phyloP scores from a whole-genome alignment of 2,888 invertebrate species.

The Caradrina kadenii region DNA sequence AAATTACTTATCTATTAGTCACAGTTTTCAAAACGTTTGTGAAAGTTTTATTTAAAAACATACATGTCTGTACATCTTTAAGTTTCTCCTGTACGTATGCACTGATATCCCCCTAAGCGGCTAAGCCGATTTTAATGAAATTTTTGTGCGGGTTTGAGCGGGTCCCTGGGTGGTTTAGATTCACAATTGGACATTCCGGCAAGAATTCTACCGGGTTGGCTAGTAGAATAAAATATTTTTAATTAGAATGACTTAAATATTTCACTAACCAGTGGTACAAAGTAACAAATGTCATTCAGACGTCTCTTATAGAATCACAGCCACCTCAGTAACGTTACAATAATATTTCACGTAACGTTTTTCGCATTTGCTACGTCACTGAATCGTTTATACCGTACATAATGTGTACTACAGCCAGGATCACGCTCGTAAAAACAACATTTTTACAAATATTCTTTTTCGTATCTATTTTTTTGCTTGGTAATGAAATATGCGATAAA shows the following conservation, averaged over 20 bases:
- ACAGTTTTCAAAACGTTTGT: not conserved
- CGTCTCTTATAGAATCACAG: slow-evolving; percentile 8
- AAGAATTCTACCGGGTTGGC: no score
- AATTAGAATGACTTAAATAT: no score
- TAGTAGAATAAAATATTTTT: no score
- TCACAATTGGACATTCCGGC: no score
- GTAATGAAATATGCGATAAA: slow-evolving; percentile 71
- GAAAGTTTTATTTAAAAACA: no score
- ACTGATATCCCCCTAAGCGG: no score
- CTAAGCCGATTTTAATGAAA: no score
- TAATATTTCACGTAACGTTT: slow-evolving; percentile 27
- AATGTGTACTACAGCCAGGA: slow-evolving; percentile 49
- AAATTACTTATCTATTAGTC: not conserved
- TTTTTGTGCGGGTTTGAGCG: no score
- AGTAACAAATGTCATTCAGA: not conserved
- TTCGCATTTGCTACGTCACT: slow-evolving; percentile 44
- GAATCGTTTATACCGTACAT: slow-evolving; percentile 51
- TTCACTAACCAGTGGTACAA: not conserved
- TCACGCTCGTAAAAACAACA: slow-evolving; percentile 62
- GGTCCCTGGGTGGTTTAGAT: no score
- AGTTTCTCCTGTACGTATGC: no score
- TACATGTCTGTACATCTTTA: no score
- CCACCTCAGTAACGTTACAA: slow-evolving; percentile 6
- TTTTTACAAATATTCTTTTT: slow-evolving; percentile 63
- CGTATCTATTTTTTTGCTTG: slow-evolving; percentile 62